Base-by-base conservation (phyloP, 1,140 invertebrate genomes). In the Paramacrobiotus metropolitanus region DNA sequence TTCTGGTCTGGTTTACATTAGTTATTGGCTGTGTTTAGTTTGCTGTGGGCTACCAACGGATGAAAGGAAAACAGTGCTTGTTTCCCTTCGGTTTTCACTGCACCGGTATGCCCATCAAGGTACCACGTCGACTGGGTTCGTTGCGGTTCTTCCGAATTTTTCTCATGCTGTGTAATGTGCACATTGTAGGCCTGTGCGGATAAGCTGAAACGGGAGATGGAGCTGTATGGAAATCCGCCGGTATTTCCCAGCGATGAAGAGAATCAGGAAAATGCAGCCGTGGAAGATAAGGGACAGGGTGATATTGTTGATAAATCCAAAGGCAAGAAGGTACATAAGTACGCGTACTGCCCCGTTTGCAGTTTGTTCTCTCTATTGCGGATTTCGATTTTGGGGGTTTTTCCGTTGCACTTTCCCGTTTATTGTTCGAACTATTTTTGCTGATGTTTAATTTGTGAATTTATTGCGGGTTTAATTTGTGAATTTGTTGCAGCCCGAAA, bases 81-180 rank as follows among this genome's bases (percentile, higher is more conserved):
- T 98, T 96, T 76, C 95, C 95, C 28, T 97, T 99, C 79, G 94
- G 89, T 15, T 88, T 99, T 68, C 95, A 99, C 73, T 95, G 91
- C 69, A 99, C 95, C 55, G 95, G 94, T 61, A 78, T 79, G 77
- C 77, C 77, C 4, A 78, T 78, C 30, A 78, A 77, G 67, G 73
- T 74, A 65, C n/a, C n/a, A n/a, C 62, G 60, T 63, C 30, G 20
- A 34, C 29, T 48, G 34, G 29, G 4, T 34, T 29, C n/a, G 59
- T 31, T 24, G 44, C 59, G 24, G 30, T n/a, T 20, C 3, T 21
- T 0, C 29, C 63, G 20, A 63, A n/a, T 2, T 30, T 31, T 3
- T 3, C 21, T 30, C 29, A 91, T 90, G 86, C 15, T 44, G 9
- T 20, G 31, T 63, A n/a, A n/a, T n/a, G n/a, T n/a, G n/a, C n/a